Percentiles rank a stretch among this genome's conserved stretches.
Evolutionary conservation across 2,113 vertebrate genomes (phyloP).

Genomic region (Eonycteris spelaea): DNA sequence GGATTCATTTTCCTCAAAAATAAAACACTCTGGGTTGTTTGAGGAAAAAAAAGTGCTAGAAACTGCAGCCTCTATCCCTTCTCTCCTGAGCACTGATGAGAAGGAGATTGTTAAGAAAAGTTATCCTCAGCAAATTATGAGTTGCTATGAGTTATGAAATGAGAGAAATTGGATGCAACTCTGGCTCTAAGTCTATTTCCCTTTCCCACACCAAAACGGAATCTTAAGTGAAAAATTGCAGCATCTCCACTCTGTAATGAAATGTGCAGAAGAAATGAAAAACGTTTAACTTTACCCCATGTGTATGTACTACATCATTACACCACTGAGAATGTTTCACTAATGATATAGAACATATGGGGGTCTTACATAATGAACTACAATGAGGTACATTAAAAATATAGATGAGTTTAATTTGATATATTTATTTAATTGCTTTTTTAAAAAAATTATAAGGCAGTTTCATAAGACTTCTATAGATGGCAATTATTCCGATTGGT

Average conservation of each 20-base stretch:
- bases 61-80: not conserved
- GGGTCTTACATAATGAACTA: conserved; percentile 58
- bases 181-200: conserved; percentile 14
- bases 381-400: conserved; percentile 59
- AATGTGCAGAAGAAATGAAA: conserved; percentile 63
- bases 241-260: conserved; percentile 62
- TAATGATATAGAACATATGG: conserved; percentile 70
- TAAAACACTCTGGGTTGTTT: not conserved
- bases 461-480: conserved; percentile 10
- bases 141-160: conserved; percentile 28
- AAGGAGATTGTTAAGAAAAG: not conserved
- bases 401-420: conserved; percentile 67
- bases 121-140: not conserved
- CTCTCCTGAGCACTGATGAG: not conserved
- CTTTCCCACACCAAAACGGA: not conserved
- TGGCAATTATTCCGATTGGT: not conserved
- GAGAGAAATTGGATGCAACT: conserved; percentile 25
- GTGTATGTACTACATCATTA: conserved; percentile 43
- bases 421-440: conserved; percentile 61
- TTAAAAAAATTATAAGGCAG: not conserved
- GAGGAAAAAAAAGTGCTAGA: not conserved
- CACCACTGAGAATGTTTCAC: conserved; percentile 32
- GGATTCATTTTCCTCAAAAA: not conserved
- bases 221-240: conserved; percentile 58
- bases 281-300: conserved; percentile 16